Percentiles rank a stretch among this genome's conserved stretches.
These are phyloP conservation scores for Labia minor DNA, from an alignment of 2,888 invertebrate species.

Conservation along the genomic window DNA sequence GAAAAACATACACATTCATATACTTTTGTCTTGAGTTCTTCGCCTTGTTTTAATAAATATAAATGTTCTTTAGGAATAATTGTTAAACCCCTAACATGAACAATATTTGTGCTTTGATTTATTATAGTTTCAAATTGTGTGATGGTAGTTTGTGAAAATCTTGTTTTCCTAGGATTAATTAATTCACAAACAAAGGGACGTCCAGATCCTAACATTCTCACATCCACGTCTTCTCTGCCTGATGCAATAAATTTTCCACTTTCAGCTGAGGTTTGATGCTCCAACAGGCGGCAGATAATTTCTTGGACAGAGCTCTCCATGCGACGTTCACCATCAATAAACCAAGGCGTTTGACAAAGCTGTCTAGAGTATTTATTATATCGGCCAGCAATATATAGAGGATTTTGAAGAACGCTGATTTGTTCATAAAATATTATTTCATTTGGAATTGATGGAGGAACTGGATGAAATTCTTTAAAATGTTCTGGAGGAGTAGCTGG, in stretches of 20 bases:
- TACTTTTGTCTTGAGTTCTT: constrained; percentile 75
- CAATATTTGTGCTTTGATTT: constrained; percentile 42
- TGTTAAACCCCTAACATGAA: constrained; percentile 46
- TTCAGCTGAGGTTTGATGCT: constrained; percentile 46
- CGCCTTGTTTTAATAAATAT: constrained; percentile 66
- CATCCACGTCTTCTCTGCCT: constrained; percentile 95
- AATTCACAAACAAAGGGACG: constrained; percentile 89
- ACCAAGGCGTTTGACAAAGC: constrained; percentile 91
- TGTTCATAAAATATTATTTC: constrained; percentile 39
- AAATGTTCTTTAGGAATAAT: constrained; percentile 49
- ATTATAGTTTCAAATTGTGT: constrained; percentile 47
- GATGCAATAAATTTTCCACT: constrained; percentile 76
- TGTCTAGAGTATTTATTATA: constrained; percentile 76
- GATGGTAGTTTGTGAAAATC: constrained; percentile 43
- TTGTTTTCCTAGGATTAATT: constrained; percentile 49
- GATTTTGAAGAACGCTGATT: constrained; percentile 46
- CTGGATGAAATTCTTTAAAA: constrained; percentile 41
- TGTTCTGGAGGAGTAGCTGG: constrained; percentile 38
- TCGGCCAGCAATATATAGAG: constrained; percentile 58
- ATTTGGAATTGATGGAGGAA: constrained; percentile 43
- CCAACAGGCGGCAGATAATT: constrained; percentile 60
- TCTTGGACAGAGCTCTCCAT: constrained; percentile 87
- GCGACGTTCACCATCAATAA: constrained; percentile 65
- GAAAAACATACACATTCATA: constrained; percentile 71
- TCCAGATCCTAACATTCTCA: constrained; percentile 81